phyloP scores from a whole-genome alignment of 92 coral and sea anemone genomes.

The Meandrina meandrites region DNA sequence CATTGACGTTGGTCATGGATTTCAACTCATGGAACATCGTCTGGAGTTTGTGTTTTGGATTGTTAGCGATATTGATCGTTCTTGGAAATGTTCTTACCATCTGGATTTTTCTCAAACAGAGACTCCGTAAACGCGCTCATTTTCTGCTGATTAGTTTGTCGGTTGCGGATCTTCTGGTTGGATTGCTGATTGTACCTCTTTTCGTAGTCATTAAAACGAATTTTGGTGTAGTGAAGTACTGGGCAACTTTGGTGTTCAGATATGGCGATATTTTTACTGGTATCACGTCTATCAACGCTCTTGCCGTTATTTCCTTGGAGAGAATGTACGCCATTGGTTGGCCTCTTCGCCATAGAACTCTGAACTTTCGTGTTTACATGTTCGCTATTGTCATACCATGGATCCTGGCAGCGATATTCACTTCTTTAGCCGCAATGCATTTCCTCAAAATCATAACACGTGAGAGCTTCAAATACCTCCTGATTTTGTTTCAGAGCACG shows the following conservation, averaged over 20 bases:
- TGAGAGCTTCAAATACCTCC: background rate
- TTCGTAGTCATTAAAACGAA: background rate
- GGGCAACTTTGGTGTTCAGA: background rate
- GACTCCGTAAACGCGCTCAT: background rate
- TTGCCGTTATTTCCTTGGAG: slow-evolving; percentile 19
- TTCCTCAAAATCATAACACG: background rate
- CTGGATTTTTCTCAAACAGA: background rate
- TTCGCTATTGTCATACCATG: slow-evolving; percentile 4
- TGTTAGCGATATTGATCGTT: background rate
- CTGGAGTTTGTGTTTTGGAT: slow-evolving; percentile 16
- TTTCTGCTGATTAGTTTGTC: slow-evolving; percentile 1
- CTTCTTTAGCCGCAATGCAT: background rate
- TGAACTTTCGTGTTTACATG: background rate
- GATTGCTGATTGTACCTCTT: background rate
- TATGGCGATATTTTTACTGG: background rate
- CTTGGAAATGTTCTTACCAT: background rate
- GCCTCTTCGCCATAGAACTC: background rate
- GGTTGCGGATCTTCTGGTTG: background rate
- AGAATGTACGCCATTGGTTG: slow-evolving; percentile 12
- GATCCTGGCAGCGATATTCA: background rate
- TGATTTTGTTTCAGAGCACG: too few species aligned
- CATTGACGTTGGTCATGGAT: background rate
- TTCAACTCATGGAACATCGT: background rate
- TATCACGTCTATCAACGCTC: background rate
- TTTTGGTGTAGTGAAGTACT: too few species aligned